Base-by-base conservation (phyloP, 2,888 invertebrate species). In the Parochlus steinenii region DNA sequence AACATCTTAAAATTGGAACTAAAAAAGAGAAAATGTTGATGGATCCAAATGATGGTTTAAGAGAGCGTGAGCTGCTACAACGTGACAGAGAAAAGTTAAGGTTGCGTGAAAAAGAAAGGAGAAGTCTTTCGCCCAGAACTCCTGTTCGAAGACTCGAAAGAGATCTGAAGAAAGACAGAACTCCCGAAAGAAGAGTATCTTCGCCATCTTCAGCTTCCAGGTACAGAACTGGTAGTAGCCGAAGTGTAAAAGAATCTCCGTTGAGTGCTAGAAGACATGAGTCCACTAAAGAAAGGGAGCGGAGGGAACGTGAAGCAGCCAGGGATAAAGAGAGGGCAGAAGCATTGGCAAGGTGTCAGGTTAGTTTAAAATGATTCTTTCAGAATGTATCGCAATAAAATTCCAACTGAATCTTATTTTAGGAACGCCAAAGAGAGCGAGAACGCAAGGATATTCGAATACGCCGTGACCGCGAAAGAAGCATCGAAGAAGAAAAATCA, bases 301-400 rank as follows among this genome's bases (percentile, higher is more conserved):
- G 63, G 12, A 58, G 64, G 3, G 67, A 67, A 46, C 45, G 67
- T 7, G 69, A 69, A 47, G 66, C 67, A 2, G 68, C 67, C 1
- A 52, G 71, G 3, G 68, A 71, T 42, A 71, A 70, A 44, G 71
- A 71, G 46, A 58, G 71, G 2, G 66, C 69, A 43, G 81, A 81
- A 43, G 66, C 68, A 0, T 52, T 69, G 36, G 74, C 73, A 3
- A 63, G 80, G 42, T 75, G 76, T 34, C 69, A 80, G 37, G 65
- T n/a, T n/a, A 64, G 58, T n/a, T n/a, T n/a, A 7, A 66, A 64
- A 43, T 50, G 67, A 1, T 65, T 65, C 40, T 51, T 63, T 17
- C 51, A 63, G n/a, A 62, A 62, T 40, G 60, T 58, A 43, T 46
- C 55, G 23, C 53, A 52, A 19, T 58, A 54, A 38, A 59, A n/a